Evolutionary conservation across 1,140 invertebrate species (phyloP).

Genomic region (Dryas iulia): DNA sequence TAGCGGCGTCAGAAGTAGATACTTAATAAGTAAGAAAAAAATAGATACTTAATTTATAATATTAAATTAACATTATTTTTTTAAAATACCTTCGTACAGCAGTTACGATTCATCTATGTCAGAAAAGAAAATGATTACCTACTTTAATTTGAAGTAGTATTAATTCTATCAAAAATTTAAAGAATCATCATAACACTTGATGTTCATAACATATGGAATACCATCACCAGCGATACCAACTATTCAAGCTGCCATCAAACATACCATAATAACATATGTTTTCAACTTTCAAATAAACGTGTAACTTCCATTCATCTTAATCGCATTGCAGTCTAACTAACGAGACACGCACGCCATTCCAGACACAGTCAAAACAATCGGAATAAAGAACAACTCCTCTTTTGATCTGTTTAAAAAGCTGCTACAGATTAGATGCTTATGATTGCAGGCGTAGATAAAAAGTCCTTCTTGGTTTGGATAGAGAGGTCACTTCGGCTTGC

Average conservation of each 20-base stretch:
- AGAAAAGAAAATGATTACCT: too few relatives aligned
- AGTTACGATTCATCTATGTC: too few relatives aligned
- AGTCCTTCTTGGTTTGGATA: slow-evolving; percentile 43
- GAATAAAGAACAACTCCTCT: slow-evolving; percentile 45
- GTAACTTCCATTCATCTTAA: slow-evolving; percentile 47
- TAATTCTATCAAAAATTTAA: too few relatives aligned
- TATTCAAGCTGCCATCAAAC: slow-evolving; percentile 38
- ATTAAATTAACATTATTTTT: too few relatives aligned
- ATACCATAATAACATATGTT: slow-evolving; percentile 42
- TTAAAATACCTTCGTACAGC: too few relatives aligned
- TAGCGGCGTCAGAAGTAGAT: too few relatives aligned
- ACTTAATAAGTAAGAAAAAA: too few relatives aligned
- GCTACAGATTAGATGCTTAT: slow-evolving; percentile 48
- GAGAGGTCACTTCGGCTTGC: slow-evolving; percentile 52
- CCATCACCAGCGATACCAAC: slow-evolving; percentile 31
- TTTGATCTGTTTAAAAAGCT: slow-evolving; percentile 38
- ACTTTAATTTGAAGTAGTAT: too few relatives aligned
- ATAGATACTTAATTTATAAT: too few relatives aligned
- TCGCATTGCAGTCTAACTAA: slow-evolving; percentile 41
- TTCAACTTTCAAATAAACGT: slow-evolving; percentile 32
- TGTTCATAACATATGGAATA: too few relatives aligned
- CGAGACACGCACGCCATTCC: slow-evolving; percentile 39
- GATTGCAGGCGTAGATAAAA: slow-evolving; percentile 42
- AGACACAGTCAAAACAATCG: slow-evolving; percentile 48
- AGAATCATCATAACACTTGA: too few relatives aligned